A percentile compares a stretch with the other conserved stretches of the same genome.
These are phyloP conservation scores for Vulpes lagopus DNA, from an alignment of 2,113 vertebrate genomes.

Conservation along the genomic window DNA sequence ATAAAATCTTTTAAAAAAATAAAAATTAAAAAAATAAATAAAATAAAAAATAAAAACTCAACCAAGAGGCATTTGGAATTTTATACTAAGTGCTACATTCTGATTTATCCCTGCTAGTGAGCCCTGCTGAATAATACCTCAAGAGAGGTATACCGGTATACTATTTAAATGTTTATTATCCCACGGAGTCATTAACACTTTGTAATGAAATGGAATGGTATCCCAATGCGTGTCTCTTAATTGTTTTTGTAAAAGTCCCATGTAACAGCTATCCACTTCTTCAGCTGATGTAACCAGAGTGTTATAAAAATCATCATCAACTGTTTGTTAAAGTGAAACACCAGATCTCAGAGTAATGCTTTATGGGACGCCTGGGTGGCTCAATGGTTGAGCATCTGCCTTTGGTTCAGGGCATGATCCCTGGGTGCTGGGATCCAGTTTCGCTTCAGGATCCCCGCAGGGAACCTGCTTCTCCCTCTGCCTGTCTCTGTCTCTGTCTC, in stretches of 20 bases:
- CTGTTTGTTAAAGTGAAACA: slow-evolving; percentile 2
- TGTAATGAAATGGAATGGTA: slow-evolving; percentile 6
- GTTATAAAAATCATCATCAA: slow-evolving; percentile 40
- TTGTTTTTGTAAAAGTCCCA: slow-evolving; percentile 39
- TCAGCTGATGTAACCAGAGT: not conserved
- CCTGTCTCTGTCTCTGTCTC: no score
- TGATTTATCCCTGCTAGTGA: not conserved
- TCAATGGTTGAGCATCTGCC: no score
- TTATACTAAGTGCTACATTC: not conserved
- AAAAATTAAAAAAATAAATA: not conserved
- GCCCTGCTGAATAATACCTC: not conserved
- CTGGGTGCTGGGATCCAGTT: no score
- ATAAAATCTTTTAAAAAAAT: not conserved
- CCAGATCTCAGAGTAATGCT: not conserved
- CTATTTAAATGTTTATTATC: not conserved
- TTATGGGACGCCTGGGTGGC: not conserved
- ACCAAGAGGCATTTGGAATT: not conserved
- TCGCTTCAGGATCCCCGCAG: no score
- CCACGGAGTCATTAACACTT: not conserved
- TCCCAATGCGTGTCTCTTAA: not conserved
- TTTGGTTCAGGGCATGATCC: no score
- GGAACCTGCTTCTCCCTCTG: no score
- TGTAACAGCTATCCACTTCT: slow-evolving; percentile 35
- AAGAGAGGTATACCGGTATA: not conserved
- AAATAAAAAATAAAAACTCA: not conserved